Evolutionary conservation across 1,140 invertebrate genomes (phyloP).

Genomic region (Hyles vespertilio): DNA sequence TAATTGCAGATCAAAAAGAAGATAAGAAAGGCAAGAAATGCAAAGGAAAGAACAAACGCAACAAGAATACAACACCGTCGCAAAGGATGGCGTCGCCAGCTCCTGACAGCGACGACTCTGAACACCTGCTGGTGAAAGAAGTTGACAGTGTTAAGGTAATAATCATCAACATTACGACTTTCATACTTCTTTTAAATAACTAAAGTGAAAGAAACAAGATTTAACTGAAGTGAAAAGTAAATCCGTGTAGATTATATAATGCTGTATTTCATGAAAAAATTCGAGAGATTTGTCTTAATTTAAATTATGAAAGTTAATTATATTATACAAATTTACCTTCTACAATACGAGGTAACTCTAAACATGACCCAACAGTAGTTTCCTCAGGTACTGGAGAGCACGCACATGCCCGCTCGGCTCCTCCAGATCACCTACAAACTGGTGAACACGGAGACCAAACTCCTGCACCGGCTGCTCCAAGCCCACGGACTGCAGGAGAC

Average conservation of each 20-base stretch:
- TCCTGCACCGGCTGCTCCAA: slow-evolving; percentile 83
- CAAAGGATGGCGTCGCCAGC: slow-evolving; percentile 36
- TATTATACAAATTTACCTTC: too few species aligned
- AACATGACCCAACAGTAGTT: neutral
- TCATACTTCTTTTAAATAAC: neutral
- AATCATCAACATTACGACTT: neutral
- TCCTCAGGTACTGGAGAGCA: slow-evolving; percentile 54
- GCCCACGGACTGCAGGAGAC: slow-evolving; percentile 85
- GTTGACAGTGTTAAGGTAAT: slow-evolving; percentile 61
- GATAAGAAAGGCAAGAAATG: slow-evolving; percentile 56
- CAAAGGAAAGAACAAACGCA: slow-evolving; percentile 54
- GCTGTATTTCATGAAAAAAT: too few species aligned
- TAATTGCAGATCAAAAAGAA: slow-evolving; percentile 34
- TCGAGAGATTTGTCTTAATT: too few species aligned
- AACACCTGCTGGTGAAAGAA: slow-evolving; percentile 58
- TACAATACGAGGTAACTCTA: too few species aligned
- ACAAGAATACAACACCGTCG: slow-evolving; percentile 20
- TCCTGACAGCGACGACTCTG: slow-evolving; percentile 59
- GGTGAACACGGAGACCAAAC: slow-evolving; percentile 87
- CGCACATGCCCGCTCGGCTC: slow-evolving; percentile 80
- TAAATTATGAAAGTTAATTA: too few species aligned
- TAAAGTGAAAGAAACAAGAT: too few species aligned
- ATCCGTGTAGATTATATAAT: too few species aligned
- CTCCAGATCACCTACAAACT: slow-evolving; percentile 89
- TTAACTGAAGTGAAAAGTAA: too few species aligned